Conservation (phyloP, 2,797 vertebrate genomes). For the Margarornis squamiger region DNA sequence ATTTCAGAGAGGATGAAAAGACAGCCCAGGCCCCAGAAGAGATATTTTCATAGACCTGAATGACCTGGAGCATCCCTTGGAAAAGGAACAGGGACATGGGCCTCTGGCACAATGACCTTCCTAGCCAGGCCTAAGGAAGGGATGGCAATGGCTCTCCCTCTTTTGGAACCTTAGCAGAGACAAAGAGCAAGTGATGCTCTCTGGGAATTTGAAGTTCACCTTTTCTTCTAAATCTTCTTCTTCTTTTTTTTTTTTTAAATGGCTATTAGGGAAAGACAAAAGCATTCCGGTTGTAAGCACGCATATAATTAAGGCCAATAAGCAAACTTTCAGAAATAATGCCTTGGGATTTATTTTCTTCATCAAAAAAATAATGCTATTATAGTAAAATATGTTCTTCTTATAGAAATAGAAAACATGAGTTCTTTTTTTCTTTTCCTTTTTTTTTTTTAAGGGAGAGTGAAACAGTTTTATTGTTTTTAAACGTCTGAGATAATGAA, state of each 20-base stretch:
- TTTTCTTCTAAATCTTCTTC: not conserved
- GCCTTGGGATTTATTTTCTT: not conserved
- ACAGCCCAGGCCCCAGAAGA: not conserved
- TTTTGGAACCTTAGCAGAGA: not conserved
- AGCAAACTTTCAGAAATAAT: not conserved
- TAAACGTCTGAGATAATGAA: not conserved
- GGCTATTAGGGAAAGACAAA: not conserved
- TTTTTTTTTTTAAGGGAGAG: rapidly evolving
- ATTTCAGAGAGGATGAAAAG: not conserved
- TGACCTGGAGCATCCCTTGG: not conserved
- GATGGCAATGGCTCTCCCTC: not conserved
- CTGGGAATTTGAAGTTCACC: not conserved
- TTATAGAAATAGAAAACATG: not conserved
- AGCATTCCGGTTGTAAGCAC: not conserved
- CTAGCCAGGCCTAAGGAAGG: not conserved
- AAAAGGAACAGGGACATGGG: not conserved
- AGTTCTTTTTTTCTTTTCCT: not conserved
- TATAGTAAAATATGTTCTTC: not conserved
- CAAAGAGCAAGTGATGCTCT: not conserved
- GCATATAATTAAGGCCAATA: not conserved
- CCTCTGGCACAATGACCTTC: not conserved
- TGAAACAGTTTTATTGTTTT: not conserved
- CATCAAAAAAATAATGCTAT: not conserved
- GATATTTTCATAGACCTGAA: not conserved
- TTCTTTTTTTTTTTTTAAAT: not conserved